Evolutionary conservation across 2,797 vertebrate species (phyloP), one percentile per base, ranked within the genome.

Genomic region (Urophycis tenuis): DNA sequence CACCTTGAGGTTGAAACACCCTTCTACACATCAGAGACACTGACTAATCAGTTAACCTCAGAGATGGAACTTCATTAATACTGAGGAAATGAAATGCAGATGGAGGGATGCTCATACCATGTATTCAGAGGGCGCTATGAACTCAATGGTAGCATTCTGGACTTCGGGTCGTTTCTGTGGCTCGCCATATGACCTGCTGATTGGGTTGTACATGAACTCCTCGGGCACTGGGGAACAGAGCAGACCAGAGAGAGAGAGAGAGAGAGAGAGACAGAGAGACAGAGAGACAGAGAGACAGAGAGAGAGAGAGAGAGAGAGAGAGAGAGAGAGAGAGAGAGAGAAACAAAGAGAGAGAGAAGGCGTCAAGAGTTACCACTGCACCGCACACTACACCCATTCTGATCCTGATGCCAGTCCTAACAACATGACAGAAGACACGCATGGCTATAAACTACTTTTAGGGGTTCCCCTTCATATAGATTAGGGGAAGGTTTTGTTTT

Each of bases 61-160:
- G 25, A 25, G 53, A 9, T 60, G 53, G 53, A 8, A 67, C 53
- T 64, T 2, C 49, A 60, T n/a, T 22, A 60, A 2, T 19, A 19
- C 45, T 17, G 17, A 49, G 17, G 19, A 5, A 49, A 19, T 3
- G 45, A 0, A 25, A 29, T 9, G 3, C 60, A 29, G 60, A 12
- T 29, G 60, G n/a, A 0, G 60, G 60, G 14, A 17, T 6, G 1
- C 14, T 64, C 85, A 88, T 88, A 97, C 97, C 97, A 99, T 98
- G 86, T 99, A 99, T 90, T 99, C 97, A 85, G 97, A 97, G 78
- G 97, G 97, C 87, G 97, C 97, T 89, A 99, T 98, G 85, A 99
- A 99, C 85, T 99, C 97, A 77, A 98, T 96, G 72, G 96, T 98
- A 82, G 97, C 94, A 81, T 97, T 98, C 85, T 97, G 97, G 85